Evolutionary conservation across 2,113 vertebrate genomes (phyloP), one percentile per base, ranked within the genome.

Genomic region (Sceloporus tristichus): DNA sequence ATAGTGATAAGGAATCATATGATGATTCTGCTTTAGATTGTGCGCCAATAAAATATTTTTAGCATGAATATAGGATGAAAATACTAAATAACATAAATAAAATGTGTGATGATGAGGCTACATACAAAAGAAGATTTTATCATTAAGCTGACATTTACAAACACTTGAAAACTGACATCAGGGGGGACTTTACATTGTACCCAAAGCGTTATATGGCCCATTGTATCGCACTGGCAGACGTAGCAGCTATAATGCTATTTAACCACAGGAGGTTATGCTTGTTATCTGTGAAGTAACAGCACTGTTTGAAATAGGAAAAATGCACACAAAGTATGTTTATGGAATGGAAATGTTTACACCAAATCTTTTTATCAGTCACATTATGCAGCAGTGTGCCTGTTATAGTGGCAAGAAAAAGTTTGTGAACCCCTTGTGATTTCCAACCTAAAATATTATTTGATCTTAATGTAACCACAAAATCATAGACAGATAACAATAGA

Each of bases 221-320:
- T 90, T 89, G 23, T 91, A 82, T 90, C 73, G 77, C 73, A 82
- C 0, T 92, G 79, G 86, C 82, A 88, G 53, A 42, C 76, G 4
- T 1, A 82, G 27, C 25, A 91, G 38, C 1, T 34, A 92, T 91
- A 92, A 84, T 78, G 34, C 0, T 88, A 2, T 85, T 93, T 91
- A 92, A 88, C 83, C 86, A 90, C 82, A 91, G 86, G 87, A 91
- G 38, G 9, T 53, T 93, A 83, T 89, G 14, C 54, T 88, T 92
- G 48, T 93, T 94, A 88, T 71, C 66, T 80, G 66, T 88, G 77
- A 84, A 79, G 14, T 34, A 89, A 86, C 34, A 93, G 38, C 59
- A 92, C 53, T 59, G 74, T 5, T 86, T 80, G 79, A 92, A 34
- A 73, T 25, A 87, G 89, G 90, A 87, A 81, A 2, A 0, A 13